Conservation (phyloP, 2,113 vertebrate genomes). For the Paradoxurus hermaphroditus region DNA sequence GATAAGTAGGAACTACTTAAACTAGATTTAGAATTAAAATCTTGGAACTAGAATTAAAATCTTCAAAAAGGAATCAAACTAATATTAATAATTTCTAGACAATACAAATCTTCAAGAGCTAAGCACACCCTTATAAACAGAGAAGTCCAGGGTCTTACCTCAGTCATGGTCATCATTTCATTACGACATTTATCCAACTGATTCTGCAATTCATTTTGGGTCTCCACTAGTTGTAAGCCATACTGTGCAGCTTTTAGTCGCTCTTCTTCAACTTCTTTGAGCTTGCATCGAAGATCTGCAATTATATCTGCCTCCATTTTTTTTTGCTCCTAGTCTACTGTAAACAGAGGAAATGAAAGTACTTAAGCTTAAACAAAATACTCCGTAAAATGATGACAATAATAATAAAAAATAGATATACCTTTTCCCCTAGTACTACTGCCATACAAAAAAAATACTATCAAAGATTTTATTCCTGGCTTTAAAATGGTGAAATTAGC, state of each 20-base stretch:
- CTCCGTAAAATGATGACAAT: neutral
- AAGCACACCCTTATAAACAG: neutral
- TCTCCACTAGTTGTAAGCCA: constrained; percentile 91
- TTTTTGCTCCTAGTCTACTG: constrained; percentile 34
- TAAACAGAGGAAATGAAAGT: constrained; percentile 20
- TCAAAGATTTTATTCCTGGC: neutral
- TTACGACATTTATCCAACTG: constrained; percentile 89
- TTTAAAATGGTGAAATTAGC: neutral
- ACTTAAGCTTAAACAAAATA: constrained; percentile 4
- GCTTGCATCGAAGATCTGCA: constrained; percentile 83
- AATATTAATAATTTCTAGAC: neutral
- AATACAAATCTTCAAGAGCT: neutral
- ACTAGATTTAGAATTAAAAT: neutral
- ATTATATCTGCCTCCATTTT: constrained; percentile 82
- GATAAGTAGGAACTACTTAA: neutral
- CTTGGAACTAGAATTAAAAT: neutral
- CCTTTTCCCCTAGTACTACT: neutral
- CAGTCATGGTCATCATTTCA: constrained; percentile 88
- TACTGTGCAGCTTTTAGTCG: constrained; percentile 91
- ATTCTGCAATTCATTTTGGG: constrained; percentile 90
- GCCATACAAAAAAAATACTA: neutral
- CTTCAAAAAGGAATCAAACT: neutral
- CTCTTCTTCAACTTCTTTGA: constrained; percentile 89
- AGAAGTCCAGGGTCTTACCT: constrained; percentile 81
- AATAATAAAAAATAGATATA: neutral